Percentiles rank a stretch among this genome's conserved stretches.
Conservation (phyloP, 2,888 invertebrate species). For the Zhuqinia jingwanae region DNA sequence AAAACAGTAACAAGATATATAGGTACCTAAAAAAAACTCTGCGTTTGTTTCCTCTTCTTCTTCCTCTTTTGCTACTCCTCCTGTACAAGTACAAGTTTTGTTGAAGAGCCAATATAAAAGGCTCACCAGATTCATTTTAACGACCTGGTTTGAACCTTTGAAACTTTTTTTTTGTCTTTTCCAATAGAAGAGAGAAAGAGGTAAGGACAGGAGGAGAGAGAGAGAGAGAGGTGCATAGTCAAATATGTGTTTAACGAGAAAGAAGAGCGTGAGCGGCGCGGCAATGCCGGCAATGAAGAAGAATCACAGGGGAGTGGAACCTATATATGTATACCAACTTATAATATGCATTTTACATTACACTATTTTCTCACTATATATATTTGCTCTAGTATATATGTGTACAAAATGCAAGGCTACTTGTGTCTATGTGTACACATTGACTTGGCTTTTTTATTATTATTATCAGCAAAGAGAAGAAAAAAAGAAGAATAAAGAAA, state of each 20-base stretch:
- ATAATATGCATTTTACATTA: too few species aligned
- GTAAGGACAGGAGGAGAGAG: background rate
- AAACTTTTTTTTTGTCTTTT: slow-evolving; percentile 12
- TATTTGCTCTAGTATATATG: background rate
- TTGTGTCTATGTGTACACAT: too few species aligned
- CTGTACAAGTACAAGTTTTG: background rate
- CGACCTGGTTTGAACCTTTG: slow-evolving; percentile 17
- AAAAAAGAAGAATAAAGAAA: slow-evolving; percentile 40
- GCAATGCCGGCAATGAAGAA: slow-evolving; percentile 1
- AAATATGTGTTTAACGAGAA: slow-evolving; percentile 60
- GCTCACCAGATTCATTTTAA: slow-evolving; percentile 40
- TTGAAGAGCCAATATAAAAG: slow-evolving; percentile 23
- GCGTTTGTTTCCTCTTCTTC: too few species aligned
- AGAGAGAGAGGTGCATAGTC: slow-evolving; percentile 2
- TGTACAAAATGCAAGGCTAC: too few species aligned
- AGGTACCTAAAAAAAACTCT: too few species aligned
- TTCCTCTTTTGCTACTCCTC: too few species aligned
- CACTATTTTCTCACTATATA: background rate
- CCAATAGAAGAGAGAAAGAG: background rate
- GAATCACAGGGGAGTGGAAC: slow-evolving; percentile 15
- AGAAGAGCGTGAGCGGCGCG: background rate
- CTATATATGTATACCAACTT: background rate
- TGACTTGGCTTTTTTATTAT: slow-evolving; percentile 16
- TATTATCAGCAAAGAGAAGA: slow-evolving; percentile 7
- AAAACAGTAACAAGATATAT: slow-evolving; percentile 9